Evolutionary conservation across 2,113 vertebrate species (phyloP).

Genomic region (Heterotilapia buettikoferi): DNA sequence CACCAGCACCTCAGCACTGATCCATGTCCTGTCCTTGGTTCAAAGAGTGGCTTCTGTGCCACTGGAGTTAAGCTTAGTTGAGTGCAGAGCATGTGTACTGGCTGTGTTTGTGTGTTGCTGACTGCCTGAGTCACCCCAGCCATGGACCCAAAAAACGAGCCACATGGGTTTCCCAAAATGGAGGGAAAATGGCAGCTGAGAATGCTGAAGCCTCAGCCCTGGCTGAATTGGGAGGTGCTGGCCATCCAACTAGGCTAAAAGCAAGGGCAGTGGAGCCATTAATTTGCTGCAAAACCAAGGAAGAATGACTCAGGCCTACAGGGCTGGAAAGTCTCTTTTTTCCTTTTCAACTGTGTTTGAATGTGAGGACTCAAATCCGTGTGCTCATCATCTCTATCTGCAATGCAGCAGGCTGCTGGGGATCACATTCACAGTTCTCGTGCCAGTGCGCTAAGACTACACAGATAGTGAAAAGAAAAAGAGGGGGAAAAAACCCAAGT

Average conservation of each 20-base stretch:
- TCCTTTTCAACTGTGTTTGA: constrained; percentile 39
- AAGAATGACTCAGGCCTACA: constrained; percentile 36
- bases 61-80: neutral
- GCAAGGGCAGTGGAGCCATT: constrained; percentile 17
- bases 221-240: constrained; percentile 19
- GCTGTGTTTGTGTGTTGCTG: neutral
- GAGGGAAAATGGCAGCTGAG: constrained; percentile 61
- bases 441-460: constrained; percentile 41
- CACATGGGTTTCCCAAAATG: constrained; percentile 47
- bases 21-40: neutral
- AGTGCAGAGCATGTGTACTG: neutral
- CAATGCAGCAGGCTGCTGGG: constrained; percentile 66
- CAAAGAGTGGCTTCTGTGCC: neutral
- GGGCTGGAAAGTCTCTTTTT: neutral
- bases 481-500: neutral
- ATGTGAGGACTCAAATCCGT: constrained; percentile 49
- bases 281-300: constrained; percentile 20
- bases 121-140: constrained; percentile 1
- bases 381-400: constrained; percentile 64
- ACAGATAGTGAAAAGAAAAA: neutral
- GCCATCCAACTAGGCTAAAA: constrained; percentile 28
- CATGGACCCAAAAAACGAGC: constrained; percentile 31
- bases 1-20: constrained; percentile 1
- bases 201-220: constrained; percentile 44
- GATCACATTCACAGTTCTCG: constrained; percentile 48